These are phyloP conservation scores for Rhynchomys soricoides DNA, from an alignment of 2,113 vertebrate genomes.

Conservation along the genomic window DNA sequence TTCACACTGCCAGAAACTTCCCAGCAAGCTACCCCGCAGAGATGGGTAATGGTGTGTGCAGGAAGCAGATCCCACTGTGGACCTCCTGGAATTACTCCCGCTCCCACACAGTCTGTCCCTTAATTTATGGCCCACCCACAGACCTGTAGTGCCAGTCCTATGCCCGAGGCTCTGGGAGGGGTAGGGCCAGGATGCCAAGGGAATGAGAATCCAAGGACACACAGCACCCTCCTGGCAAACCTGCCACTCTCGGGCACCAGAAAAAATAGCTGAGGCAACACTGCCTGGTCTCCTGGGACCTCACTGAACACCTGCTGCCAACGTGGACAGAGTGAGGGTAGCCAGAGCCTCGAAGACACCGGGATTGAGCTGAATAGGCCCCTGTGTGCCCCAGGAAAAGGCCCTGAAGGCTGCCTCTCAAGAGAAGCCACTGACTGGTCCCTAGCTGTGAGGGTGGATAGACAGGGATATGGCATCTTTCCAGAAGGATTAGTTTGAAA, in stretches of 20 bases:
- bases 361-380: not conserved
- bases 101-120: not conserved
- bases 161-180: not conserved
- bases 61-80: not conserved
- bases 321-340: too few species aligned
- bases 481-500: not conserved
- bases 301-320: accelerated
- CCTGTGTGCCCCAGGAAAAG: not conserved
- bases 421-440: not conserved
- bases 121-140: not conserved
- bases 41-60: not conserved
- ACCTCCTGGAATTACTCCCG: not conserved
- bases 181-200: not conserved
- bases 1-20: not conserved
- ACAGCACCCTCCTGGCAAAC: not conserved
- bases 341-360: too few species aligned
- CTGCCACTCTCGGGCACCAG: accelerated
- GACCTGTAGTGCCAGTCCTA: not conserved
- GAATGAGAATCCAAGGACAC: accelerated
- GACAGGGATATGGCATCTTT: not conserved
- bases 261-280: not conserved
- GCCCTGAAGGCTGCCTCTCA: not conserved
- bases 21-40: accelerated
- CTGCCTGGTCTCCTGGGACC: not conserved
- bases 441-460: accelerated